Base-by-base conservation (phyloP, 2,888 invertebrate species). In the Syrphus vitripennis region DNA sequence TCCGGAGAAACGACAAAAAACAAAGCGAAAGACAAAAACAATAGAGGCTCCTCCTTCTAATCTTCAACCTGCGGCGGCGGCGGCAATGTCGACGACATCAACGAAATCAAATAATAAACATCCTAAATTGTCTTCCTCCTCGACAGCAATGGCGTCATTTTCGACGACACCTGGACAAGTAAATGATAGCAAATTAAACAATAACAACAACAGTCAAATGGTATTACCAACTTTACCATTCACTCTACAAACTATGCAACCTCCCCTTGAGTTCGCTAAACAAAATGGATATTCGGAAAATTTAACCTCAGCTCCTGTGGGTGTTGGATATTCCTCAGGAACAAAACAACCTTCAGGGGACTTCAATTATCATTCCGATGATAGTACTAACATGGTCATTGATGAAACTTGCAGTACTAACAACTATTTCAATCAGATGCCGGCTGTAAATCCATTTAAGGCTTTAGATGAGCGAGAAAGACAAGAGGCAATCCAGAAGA, bases 361-460 rank as follows among this genome's bases (percentile, higher is more conserved):
- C 26, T 45, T 6, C 12, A 77, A 77, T 26, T 87, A 53, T 26
- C 87, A 88, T 83, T 88, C 78, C 40, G 89, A 89, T 81, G 89
- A 88, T 69, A 89, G 86, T 88, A 90, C 89, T 61, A 89, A 89
- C 83, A 90, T 89, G 89, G 88, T 89, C 24, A 89, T 89, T 45
- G 89, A 89, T 76, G 88, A 89, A 70, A 88, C 88, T 21, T 87
- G 88, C 70, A 88, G 88, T 65, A 88, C 86, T 50, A 88, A 78
- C 50, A 83, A 87, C 77, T 74, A 74, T 59, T 21, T 61, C 6
- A 50, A 69, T 37, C 67, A 86, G 14, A 78, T 63, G 69, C 61
- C 55, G 1, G 63, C 81, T 2, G 72, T 87, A 0, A 89, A 88
- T 74, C 87, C 88, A 3, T 88, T 88, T 26, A 88, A 87, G 29